Evolutionary conservation across 2,113 vertebrate genomes (phyloP).

Genomic region (Mustela nigripes): DNA sequence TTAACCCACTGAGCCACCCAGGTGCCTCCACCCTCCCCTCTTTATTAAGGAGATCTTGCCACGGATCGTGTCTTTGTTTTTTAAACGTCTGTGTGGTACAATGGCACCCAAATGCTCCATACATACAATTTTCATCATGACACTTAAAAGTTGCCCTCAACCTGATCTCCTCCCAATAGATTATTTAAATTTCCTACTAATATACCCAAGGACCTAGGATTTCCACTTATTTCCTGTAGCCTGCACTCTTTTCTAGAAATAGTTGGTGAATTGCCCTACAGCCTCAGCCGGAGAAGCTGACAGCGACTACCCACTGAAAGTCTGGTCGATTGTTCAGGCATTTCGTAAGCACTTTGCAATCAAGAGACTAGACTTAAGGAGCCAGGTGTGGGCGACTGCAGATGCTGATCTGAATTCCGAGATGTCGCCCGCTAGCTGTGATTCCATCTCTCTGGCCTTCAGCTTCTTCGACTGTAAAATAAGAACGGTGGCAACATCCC

Average conservation of each 20-base stretch:
- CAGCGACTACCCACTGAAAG: background rate
- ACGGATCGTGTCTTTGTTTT: background rate
- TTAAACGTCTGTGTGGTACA: background rate
- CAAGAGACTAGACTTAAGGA: background rate
- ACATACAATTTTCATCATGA: background rate
- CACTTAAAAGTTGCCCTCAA: background rate
- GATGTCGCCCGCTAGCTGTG: background rate
- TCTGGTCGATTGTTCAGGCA: background rate
- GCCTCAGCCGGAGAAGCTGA: background rate
- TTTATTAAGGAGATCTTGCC: background rate
- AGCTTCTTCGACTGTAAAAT: background rate
- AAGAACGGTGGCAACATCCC: background rate
- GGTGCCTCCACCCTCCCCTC: background rate
- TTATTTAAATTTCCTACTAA: background rate
- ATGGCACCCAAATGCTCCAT: background rate
- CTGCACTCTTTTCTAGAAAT: background rate
- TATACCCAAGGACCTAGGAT: background rate
- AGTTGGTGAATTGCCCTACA: background rate
- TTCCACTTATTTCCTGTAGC: background rate
- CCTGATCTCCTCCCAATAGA: background rate
- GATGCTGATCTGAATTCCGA: background rate
- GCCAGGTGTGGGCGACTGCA: too few relatives aligned
- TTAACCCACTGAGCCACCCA: too few relatives aligned
- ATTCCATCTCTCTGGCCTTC: background rate
- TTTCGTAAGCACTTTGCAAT: background rate